phyloP scores from a whole-genome alignment of 2,113 vertebrate species.

The Spermophilus dauricus region DNA sequence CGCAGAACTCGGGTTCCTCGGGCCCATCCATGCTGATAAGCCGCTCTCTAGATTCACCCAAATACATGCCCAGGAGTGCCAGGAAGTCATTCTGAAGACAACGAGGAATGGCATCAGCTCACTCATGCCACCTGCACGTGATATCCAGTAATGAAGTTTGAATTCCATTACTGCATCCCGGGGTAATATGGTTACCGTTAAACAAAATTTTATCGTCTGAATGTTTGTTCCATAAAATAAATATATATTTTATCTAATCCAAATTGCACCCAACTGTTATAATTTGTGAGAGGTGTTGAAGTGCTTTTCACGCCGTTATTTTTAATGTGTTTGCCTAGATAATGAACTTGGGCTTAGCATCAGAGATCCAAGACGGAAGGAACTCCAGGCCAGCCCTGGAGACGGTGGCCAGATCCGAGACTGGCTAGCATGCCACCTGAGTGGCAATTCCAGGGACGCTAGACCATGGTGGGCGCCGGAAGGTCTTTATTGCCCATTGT shows the following conservation, averaged over 20 bases:
- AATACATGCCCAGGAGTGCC: background rate
- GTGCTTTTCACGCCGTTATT: conserved; percentile 62
- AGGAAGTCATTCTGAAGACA: background rate
- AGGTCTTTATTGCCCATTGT: background rate
- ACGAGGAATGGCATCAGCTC: background rate
- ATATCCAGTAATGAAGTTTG: conserved; percentile 33
- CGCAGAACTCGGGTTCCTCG: fast-evolving
- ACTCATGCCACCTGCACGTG: background rate
- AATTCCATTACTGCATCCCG: conserved; percentile 40
- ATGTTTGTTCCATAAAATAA: conserved; percentile 77
- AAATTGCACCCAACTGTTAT: conserved; percentile 53
- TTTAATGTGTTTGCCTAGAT: conserved; percentile 69
- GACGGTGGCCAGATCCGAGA: background rate
- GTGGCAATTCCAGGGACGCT: fast-evolving
- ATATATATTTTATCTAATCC: conserved; percentile 78
- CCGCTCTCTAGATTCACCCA: background rate
- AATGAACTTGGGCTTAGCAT: conserved; percentile 45
- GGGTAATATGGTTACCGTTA: conserved; percentile 43
- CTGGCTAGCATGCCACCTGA: fast-evolving
- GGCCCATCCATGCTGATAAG: background rate
- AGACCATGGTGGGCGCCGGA: fast-evolving
- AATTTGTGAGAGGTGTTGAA: conserved; percentile 71
- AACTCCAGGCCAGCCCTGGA: background rate
- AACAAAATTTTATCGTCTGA: conserved; percentile 70
- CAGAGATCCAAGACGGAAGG: background rate